Conservation (phyloP, 2,797 vertebrate genomes). For the Astyanax mexicanus region DNA sequence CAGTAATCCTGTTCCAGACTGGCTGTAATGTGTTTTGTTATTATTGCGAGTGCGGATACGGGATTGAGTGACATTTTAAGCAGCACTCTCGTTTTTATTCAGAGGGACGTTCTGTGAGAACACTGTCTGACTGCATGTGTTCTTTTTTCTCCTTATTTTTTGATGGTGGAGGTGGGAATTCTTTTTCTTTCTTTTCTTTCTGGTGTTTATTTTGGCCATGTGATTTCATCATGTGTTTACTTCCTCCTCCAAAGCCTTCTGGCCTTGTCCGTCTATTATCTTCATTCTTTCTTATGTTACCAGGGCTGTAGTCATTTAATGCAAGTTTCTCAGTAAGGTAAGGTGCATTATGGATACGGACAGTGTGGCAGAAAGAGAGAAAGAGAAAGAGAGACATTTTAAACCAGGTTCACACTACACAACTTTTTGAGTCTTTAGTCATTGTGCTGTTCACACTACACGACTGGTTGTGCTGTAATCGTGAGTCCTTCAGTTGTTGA, state of each 20-base stretch:
- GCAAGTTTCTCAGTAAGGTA: slow-evolving; percentile 60
- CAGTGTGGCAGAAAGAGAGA: slow-evolving; percentile 48
- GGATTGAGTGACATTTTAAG: slow-evolving; percentile 37
- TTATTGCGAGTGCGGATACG: slow-evolving; percentile 53
- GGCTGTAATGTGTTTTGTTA: slow-evolving; percentile 56
- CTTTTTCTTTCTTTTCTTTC: too few relatives aligned
- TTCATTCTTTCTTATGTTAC: slow-evolving; percentile 54
- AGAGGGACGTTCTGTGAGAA: not conserved
- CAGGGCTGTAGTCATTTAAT: slow-evolving; percentile 64
- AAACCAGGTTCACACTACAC: too few relatives aligned
- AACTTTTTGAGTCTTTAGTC: too few relatives aligned
- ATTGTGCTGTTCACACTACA: too few relatives aligned
- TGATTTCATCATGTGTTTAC: slow-evolving; percentile 32
- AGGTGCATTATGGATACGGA: slow-evolving; percentile 60
- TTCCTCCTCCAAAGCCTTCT: slow-evolving; percentile 25
- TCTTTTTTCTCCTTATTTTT: not conserved
- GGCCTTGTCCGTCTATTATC: slow-evolving; percentile 11
- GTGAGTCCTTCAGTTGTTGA: too few relatives aligned
- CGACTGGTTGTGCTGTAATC: too few relatives aligned
- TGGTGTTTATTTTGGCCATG: not conserved
- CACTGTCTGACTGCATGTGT: slow-evolving; percentile 4
- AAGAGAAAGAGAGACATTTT: too few relatives aligned
- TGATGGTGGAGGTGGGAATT: too few relatives aligned
- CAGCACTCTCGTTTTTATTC: slow-evolving; percentile 18
- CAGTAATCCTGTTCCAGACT: slow-evolving; percentile 56